A percentile compares a stretch with the other conserved stretches of the same genome.
phyloP scores from a whole-genome alignment of 2,888 invertebrate species.

The Cremastinae sp. region DNA sequence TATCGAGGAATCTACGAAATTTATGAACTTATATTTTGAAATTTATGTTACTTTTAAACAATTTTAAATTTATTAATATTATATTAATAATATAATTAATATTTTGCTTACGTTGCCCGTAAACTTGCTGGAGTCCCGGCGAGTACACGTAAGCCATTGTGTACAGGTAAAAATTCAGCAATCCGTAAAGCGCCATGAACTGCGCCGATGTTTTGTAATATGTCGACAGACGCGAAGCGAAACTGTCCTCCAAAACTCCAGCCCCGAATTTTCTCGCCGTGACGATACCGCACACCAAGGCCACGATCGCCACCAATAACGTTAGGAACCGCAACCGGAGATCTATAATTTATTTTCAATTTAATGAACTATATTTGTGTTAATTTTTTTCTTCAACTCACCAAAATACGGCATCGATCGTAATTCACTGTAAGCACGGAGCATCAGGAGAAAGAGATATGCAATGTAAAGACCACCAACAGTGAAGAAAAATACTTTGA shows the following conservation, averaged over 20 bases:
- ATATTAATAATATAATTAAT: too few relatives aligned
- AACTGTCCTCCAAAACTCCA: conserved; percentile 95
- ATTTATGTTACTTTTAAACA: too few relatives aligned
- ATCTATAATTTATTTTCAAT: conserved; percentile 84
- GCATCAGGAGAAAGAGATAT: conserved; percentile 90
- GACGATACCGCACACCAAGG: conserved; percentile 87
- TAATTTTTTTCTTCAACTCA: conserved; percentile 79
- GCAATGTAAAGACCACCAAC: conserved; percentile 91
- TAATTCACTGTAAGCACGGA: conserved; percentile 96
- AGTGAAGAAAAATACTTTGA: conserved; percentile 95
- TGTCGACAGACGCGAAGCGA: conserved; percentile 92
- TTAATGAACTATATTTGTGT: neutral
- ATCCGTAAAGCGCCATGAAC: conserved; percentile 96
- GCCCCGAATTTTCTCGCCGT: conserved; percentile 93
- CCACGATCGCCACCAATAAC: conserved; percentile 90
- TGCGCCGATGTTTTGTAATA: conserved; percentile 95
- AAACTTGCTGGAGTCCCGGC: conserved; percentile 89
- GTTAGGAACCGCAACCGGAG: conserved; percentile 95
- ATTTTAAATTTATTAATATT: neutral
- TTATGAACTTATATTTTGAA: conserved; percentile 1
- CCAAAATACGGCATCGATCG: conserved; percentile 99
- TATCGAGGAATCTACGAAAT: conserved; percentile 88
- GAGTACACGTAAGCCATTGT: conserved; percentile 97
- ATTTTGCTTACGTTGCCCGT: conserved; percentile 88
- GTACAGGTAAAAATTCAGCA: conserved; percentile 96